Base-by-base conservation (phyloP, 2,888 invertebrate species). In the Eutolmus rufibarbis region DNA sequence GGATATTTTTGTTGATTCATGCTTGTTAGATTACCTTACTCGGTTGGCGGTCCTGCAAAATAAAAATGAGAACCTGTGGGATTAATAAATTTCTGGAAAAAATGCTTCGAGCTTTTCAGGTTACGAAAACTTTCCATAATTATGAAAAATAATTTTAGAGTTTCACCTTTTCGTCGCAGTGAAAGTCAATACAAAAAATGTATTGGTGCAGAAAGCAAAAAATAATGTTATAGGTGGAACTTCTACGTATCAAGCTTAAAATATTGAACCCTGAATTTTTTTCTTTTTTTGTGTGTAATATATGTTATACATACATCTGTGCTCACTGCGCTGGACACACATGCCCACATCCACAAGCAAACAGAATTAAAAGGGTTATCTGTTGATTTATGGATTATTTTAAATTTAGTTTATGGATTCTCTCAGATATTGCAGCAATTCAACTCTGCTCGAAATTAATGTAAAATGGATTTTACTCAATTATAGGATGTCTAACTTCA, bases 1-100 rank as follows among this genome's bases (percentile, higher is more conserved):
- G 78, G 78, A 40, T 23, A 40, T 34, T 78, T 77, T 46, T 43
- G 43, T 43, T 78, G 78, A 78, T 78, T 78, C 43, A 78, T 66
- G 66, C 40, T 16, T 40, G 78, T 78, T 78, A 19, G 46, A 40
- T 19, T 23, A 28, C 5, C 12, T 28, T 28, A 12, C 23, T 2
- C 66, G 5, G 9, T 28, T 23, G 66, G 66, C 2, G 66, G 66
- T 23, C 19, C n/a, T 56, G 5, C 2, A 56, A 56, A 56, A 56
- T 56, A n/a, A 56, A 56, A 34, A 2, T 2, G 19, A 1, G 19
- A 56, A 19, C 19, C 56, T 46, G 43, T 14, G 43, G 43, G 43
- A 46, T 46, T 46, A 46, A 46, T 46, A 46, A 46, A 46, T 16
- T 46, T 16, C 1, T 46, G 16, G 28, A 14, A 46, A 46, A 46